Evolutionary conservation across 2,888 invertebrate species (phyloP), one percentile per base, ranked within the genome.

Genomic region (Tridacna gigas): DNA sequence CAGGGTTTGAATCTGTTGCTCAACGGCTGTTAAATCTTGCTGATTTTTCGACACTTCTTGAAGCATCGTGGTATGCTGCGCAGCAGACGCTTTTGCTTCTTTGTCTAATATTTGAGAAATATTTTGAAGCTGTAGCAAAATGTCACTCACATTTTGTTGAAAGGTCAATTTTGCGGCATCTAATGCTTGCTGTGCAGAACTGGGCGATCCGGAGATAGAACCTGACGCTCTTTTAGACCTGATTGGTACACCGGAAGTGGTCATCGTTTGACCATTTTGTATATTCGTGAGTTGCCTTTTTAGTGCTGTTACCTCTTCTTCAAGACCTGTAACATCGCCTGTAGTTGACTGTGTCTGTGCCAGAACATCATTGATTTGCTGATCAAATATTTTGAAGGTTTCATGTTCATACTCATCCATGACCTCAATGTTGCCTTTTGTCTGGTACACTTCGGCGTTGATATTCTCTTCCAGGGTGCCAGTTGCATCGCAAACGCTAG

Each of bases 391-490:
- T 61, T 69, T 61, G 61, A 83, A 87, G 12, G 74, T 67, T 22
- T 81, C 87, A 0, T n/a, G 15, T 67, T 85, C 77, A 65, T 73
- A 79, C 5, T 83, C 85, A 28, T 79, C 74, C 37, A 85, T 71
- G 18, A 74, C 79, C 18, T 66, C 51, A 0, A 87, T 51, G 22
- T 75, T 79, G 12, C 87, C 87, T 71, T 74, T 69, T 20, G 82
- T 80, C 74, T 87, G 84, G 66, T 81, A 79, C 61, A 87, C 75
- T 20, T 73, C 67, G 0, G 66, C 75, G 37, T 85, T 78, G 11
- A 85, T 77, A 45, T 87, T 73, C n/a, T 79, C 85, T 56, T 87
- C 87, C 20, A 87, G 56, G n/a, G 77, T 25, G 0, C 87, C 85
- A 45, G 65, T 79, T n/a, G 84, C 87, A 56, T 87, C 87, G 75